Evolutionary conservation across 2,797 vertebrate species (phyloP), one percentile per base, ranked within the genome.

Genomic region (Bryconaethiops microstoma): DNA sequence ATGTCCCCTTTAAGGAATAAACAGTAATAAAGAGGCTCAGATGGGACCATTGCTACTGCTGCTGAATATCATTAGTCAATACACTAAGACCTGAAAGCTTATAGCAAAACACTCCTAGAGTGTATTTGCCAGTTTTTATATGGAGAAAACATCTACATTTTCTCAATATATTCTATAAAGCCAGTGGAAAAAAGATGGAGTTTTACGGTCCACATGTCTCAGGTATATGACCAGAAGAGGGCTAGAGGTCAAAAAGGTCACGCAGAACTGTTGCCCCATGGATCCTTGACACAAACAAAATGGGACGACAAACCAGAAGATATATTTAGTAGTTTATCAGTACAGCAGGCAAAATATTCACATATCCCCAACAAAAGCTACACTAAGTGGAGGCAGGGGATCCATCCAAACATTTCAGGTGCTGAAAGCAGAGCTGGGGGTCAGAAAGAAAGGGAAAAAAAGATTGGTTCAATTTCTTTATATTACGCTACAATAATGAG

Each of bases 401-500:
- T 45, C 9, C 65, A 68, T 5, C 35, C 40, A 68, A 67, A 21
- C 40, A 45, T 68, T 45, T 10, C 45, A 70, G 68, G 45, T 52
- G 40, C 4, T 13, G 42, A 23, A 70, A 52, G 14, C 4, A 23
- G 13, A 52, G 21, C 1, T 14, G 21, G 45, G 23, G 68, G 45
- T 70, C 23, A 52, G 25, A 69, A 13, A 35, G 25, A 57, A 21
- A 57, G 8, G 16, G 9, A 65, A 48, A 21, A 67, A 25, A 77
- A 48, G 39, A 71, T 42, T 9, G 16, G 35, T 63, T 71, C 21
- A 57, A 40, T 70, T 70, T 62, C 57, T 60, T 71, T 72, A 39
- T 68, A 80, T 80, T 65, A 50, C 25, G 25, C 39, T 65, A 79
- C 79, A 73, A 77, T 79, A 86, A 87, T 79, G 77, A 86, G 84